Evolutionary conservation across 2,797 vertebrate species (phyloP).

Genomic region (Sebastolobus altivelis): DNA sequence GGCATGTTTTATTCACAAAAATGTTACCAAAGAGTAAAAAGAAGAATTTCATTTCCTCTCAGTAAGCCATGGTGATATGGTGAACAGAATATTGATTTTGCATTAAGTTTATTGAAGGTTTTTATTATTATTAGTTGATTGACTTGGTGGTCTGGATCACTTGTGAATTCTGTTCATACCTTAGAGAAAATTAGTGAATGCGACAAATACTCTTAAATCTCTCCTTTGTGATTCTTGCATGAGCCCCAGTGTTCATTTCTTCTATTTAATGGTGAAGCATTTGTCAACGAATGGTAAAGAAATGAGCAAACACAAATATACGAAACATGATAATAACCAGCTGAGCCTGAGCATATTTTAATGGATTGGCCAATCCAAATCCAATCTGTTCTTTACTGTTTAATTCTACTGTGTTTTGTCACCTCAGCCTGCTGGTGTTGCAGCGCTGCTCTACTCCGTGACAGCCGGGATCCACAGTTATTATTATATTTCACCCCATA

Average conservation of each 20-base stretch:
- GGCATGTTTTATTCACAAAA: not conserved
- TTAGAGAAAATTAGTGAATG: no score
- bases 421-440: not conserved
- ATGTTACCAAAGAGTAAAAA: not conserved
- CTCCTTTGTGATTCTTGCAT: not conserved
- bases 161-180: no score
- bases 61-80: not conserved
- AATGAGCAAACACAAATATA: not conserved
- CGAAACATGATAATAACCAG: not conserved
- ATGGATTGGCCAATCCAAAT: not conserved
- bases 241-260: not conserved
- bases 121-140: not conserved
- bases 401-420: not conserved
- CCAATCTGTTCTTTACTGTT: not conserved
- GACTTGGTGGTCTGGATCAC: not conserved
- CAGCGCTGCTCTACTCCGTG: not conserved
- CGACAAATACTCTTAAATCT: no score
- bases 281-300: not conserved
- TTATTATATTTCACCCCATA: not conserved
- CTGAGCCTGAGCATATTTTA: not conserved
- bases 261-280: not conserved
- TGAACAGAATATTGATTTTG: not conserved
- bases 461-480: not conserved
- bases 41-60: not conserved
- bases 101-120: not conserved